Base-by-base conservation (phyloP, 2,797 vertebrate species). In the Mus spretus region DNA sequence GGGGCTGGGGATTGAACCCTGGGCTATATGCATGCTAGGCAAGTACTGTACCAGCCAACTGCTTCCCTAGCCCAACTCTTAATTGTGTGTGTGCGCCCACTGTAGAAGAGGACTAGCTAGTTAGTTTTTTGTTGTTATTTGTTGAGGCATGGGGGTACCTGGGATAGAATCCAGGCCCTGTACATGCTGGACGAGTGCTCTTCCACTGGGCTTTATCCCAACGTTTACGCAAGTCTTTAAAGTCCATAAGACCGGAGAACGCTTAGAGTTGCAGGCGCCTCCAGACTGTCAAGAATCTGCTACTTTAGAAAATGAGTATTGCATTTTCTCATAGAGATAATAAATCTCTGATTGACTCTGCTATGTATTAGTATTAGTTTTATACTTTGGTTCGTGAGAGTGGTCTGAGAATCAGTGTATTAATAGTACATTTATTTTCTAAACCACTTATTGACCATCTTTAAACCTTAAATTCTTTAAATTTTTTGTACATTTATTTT, bases 381-480 rank as follows among this genome's bases (percentile, higher is more conserved):
- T 86, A 0, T 88, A 80, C 50, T 91, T 94, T 83, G 80, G 20
- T 28, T 93, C n/a, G 53, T 26, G 40, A 81, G 72, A 93, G 59
- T 65, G n/a, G 15, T 72, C 53, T 70, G 40, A 81, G 67, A 55
- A 44, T 70, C 44, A 44, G 44, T 89, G 75, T 94, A 80, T 96
- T 96, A 74, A 28, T 93, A 70, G 61, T 90, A 90, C 15, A 77
- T 77, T 93, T 86, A n/a, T 90, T 47, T 89, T 67, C 63, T 90
- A 61, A 89, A 85, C 26, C 59, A 82, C 22, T 53, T 93, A 50
- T 75, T 93, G 94, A 17, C 74, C 70, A 17, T 34, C 34, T 95
- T 95, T 90, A 79, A 85, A 65, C 22, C n/a, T 90, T n/a, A 28
- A 0, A 92, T 13, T 97, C 37, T 77, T 93, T 53, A 65, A 70